Base-by-base conservation (phyloP, 2,888 invertebrate species). In the Drosophila anceps region DNA sequence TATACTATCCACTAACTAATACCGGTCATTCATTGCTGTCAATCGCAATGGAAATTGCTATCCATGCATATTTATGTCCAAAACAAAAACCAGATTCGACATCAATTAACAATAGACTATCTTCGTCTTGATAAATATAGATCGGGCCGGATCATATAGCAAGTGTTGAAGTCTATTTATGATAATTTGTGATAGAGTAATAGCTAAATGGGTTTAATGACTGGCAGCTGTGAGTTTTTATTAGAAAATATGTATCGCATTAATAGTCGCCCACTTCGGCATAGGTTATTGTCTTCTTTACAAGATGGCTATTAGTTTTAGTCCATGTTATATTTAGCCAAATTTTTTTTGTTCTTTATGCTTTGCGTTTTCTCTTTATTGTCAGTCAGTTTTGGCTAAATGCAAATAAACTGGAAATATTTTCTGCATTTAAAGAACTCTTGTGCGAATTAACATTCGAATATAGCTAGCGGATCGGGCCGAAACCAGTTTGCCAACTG, bases 381-480 rank as follows among this genome's bases (percentile, higher is more conserved):
- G 41, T 70, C 69, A 60, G 73, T 62, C 48, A 62, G 46, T 69
- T 74, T 66, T 53, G 57, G 55, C 24, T 57, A 63, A 62, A 81
- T 83, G 78, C 78, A 78, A 88, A 88, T 86, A n/a, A 66, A 59
- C 53, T 20, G 12, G 66, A 75, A 71, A 74, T 74, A 46, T 69
- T 18, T 72, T 88, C 69, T 70, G 71, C 68, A 66, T 69, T 65
- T 61, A 24, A 18, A 63, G 57, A 76, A 64, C 33, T 55, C 35
- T 71, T 29, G n/a, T 3, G 9, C 18, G 39, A 50, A 84, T 84
- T 84, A 69, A 76, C 84, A 88, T 84, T 71, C 66, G 69, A 88
- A 88, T 86, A 73, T 74, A 75, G 79, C 68, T 75, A 55, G 68
- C 20, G 15, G 57, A 20, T 50, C 44, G 57, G 31, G 35, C 33